Conservation (phyloP, 2,113 vertebrate genomes). For the Harpagus bidentatus region DNA sequence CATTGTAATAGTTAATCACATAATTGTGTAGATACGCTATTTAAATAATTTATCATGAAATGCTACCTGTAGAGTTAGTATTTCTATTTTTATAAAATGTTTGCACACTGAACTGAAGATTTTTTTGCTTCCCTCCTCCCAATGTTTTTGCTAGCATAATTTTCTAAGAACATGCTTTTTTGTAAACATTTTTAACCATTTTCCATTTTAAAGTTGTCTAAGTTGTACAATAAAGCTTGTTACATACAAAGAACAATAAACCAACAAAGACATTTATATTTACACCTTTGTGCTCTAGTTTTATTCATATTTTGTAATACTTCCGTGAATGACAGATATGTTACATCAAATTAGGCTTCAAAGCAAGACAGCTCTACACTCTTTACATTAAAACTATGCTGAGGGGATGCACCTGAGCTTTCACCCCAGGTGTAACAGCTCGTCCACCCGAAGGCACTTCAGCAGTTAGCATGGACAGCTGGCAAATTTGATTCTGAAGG, state of each 20-base stretch:
- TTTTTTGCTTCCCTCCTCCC: conserved; percentile 68
- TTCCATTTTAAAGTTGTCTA: conserved; percentile 78
- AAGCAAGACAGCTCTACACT: fast-evolving
- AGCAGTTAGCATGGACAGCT: not conserved
- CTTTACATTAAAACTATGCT: not conserved
- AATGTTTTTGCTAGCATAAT: conserved; percentile 77
- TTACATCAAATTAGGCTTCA: not conserved
- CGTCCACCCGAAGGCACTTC: not conserved
- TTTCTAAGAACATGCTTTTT: conserved; percentile 81
- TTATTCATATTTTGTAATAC: not conserved
- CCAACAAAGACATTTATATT: conserved; percentile 69
- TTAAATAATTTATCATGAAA: conserved; percentile 99
- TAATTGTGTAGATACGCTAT: conserved; percentile 98
- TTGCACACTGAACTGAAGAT: conserved; percentile 97
- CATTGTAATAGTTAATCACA: conserved; percentile 85
- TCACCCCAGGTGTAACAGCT: fast-evolving
- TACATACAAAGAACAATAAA: conserved; percentile 79
- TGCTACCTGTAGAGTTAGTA: conserved; percentile 88
- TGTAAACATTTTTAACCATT: conserved; percentile 91
- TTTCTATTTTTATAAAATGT: conserved; percentile 98
- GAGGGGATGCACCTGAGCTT: not conserved
- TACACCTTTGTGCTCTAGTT: conserved; percentile 27
- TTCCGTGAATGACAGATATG: not conserved
- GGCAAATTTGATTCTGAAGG: not conserved
- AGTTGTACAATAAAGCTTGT: conserved; percentile 76